These are phyloP conservation scores for Okamejei kenojei DNA, from an alignment of 2,797 vertebrate genomes.

Conservation along the genomic window DNA sequence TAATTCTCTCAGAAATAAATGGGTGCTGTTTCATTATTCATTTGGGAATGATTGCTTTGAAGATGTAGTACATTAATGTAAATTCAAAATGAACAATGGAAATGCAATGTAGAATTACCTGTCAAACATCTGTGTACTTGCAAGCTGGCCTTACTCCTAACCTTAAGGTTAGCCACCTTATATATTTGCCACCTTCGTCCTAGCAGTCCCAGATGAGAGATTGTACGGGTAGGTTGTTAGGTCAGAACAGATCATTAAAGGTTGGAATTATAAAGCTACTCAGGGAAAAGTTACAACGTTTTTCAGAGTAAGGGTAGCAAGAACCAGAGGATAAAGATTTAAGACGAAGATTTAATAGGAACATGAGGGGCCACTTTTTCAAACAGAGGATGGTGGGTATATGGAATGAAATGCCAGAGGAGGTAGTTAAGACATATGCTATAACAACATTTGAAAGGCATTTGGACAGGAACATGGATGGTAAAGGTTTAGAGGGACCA, in stretches of 20 bases:
- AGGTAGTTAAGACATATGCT: too few species aligned
- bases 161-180: neutral
- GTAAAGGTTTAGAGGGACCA: too few species aligned
- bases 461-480: too few species aligned
- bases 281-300: neutral
- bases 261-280: neutral
- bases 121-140: neutral
- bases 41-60: neutral
- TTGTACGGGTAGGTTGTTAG: neutral
- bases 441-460: too few species aligned
- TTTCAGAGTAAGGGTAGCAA: too few species aligned
- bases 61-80: constrained; percentile 35
- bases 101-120: neutral
- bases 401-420: too few species aligned
- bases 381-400: too few species aligned
- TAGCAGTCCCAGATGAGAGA: neutral
- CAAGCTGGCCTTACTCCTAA: neutral
- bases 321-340: too few species aligned
- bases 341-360: too few species aligned
- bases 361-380: too few species aligned
- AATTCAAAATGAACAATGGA: neutral
- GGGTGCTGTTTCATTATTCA: constrained; percentile 17
- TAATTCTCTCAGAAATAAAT: constrained; percentile 42
- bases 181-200: neutral
- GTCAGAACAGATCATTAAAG: neutral